phyloP scores from a whole-genome alignment of 2,888 invertebrate genomes.

The Proisotoma minuta region DNA sequence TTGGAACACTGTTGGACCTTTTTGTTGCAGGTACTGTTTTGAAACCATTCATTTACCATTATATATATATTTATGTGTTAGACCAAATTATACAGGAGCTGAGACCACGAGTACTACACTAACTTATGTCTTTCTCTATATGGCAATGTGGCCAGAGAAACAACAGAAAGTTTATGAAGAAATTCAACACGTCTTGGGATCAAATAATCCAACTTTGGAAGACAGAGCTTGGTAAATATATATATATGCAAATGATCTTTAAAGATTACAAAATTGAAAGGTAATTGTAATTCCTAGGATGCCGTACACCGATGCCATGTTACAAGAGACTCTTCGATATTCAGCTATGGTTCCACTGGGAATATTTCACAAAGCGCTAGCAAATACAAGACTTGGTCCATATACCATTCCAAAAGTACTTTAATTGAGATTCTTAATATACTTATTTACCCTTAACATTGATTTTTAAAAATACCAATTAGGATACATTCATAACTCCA shows the following conservation, averaged over 20 bases:
- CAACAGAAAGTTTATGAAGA: conserved; percentile 33
- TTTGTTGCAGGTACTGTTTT: conserved; percentile 23
- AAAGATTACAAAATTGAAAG: conserved; percentile 3
- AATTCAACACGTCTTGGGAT: conserved; percentile 31
- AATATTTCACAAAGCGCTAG: conserved; percentile 22
- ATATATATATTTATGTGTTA: neutral
- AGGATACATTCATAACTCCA: conserved; percentile 24
- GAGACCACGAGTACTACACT: conserved; percentile 36
- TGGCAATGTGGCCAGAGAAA: conserved; percentile 30
- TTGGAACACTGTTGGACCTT: conserved; percentile 20
- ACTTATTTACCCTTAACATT: neutral
- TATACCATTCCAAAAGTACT: conserved; percentile 22
- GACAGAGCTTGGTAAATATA: conserved; percentile 21
- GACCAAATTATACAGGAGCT: conserved; percentile 21
- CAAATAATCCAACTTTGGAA: conserved; percentile 21
- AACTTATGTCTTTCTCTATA: conserved; percentile 28
- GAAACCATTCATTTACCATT: no score
- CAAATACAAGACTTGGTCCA: conserved; percentile 13
- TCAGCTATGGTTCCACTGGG: conserved; percentile 25
- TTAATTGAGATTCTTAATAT: neutral
- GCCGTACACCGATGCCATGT: conserved; percentile 31
- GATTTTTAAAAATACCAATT: neutral
- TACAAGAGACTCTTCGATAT: conserved; percentile 26
- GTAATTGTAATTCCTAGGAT: conserved; percentile 28
- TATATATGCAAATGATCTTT: neutral